These are phyloP conservation scores for Ganaspis sp. DNA, from an alignment of 1,140 invertebrate genomes.

Conservation along the genomic window DNA sequence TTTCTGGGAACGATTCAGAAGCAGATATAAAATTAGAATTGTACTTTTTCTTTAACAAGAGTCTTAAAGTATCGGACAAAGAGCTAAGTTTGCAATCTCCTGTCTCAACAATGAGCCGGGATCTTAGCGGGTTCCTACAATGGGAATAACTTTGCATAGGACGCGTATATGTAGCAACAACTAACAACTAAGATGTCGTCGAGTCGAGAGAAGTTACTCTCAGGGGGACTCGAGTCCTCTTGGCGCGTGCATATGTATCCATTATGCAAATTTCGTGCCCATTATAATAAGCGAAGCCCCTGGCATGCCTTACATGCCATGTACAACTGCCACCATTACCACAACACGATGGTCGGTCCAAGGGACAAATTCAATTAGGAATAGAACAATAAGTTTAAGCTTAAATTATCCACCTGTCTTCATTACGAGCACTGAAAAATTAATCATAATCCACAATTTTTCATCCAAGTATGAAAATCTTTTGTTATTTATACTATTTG, in stretches of 20 bases:
- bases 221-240: slow-evolving; percentile 56
- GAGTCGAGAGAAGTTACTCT: slow-evolving; percentile 42
- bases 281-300: slow-evolving; percentile 75
- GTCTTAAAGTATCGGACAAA: slow-evolving; percentile 10
- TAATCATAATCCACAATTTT: not conserved
- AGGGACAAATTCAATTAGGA: slow-evolving; percentile 71
- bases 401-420: slow-evolving; percentile 56
- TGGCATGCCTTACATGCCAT: slow-evolving; percentile 62
- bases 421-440: slow-evolving; percentile 23
- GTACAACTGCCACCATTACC: slow-evolving; percentile 70
- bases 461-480: not conserved
- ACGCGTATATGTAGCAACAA: slow-evolving; percentile 66
- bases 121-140: slow-evolving; percentile 59
- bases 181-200: slow-evolving; percentile 71
- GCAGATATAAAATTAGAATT: not conserved
- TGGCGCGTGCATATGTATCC: slow-evolving; percentile 73
- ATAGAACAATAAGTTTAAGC: slow-evolving; percentile 66
- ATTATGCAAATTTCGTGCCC: slow-evolving; percentile 74
- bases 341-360: slow-evolving; percentile 66
- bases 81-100: slow-evolving; percentile 7
- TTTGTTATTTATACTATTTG: too few species aligned
- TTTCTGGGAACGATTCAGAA: not conserved
- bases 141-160: slow-evolving; percentile 69
- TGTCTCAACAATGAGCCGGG: slow-evolving; percentile 1
- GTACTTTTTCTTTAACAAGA: not conserved